phyloP scores from a whole-genome alignment of 2,113 vertebrate genomes.

The Erythrolamprus reginae region DNA sequence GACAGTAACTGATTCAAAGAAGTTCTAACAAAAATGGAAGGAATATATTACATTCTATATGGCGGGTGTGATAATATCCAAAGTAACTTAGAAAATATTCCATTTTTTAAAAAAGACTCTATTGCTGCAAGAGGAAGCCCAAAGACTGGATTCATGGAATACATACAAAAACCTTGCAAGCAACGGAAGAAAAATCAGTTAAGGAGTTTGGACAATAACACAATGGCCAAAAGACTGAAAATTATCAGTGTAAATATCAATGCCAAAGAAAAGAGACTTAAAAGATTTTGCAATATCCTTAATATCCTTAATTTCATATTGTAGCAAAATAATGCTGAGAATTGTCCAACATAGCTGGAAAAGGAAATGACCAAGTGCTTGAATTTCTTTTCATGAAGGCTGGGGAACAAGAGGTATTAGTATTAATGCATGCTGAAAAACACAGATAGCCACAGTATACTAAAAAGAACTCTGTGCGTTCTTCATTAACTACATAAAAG shows the following conservation, averaged over 20 bases:
- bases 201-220: not conserved
- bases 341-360: not conserved
- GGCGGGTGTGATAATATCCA: not conserved
- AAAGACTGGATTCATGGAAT: not conserved
- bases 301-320: not conserved
- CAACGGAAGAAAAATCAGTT: not conserved
- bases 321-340: not conserved
- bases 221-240: not conserved
- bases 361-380: not conserved
- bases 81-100: not conserved
- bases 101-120: not conserved
- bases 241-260: not conserved
- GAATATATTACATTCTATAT: not conserved
- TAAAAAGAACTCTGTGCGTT: not conserved
- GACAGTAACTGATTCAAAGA: not conserved
- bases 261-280: not conserved
- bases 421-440: not conserved
- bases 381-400: not conserved
- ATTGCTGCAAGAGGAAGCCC: not conserved
- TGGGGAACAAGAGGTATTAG: not conserved
- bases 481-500: not conserved
- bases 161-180: not conserved
- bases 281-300: not conserved
- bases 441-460: not conserved
- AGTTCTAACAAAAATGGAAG: not conserved